These are phyloP conservation scores for Steinernema hermaphroditum DNA, from an alignment of 2,888 invertebrate species.

Conservation along the genomic window DNA sequence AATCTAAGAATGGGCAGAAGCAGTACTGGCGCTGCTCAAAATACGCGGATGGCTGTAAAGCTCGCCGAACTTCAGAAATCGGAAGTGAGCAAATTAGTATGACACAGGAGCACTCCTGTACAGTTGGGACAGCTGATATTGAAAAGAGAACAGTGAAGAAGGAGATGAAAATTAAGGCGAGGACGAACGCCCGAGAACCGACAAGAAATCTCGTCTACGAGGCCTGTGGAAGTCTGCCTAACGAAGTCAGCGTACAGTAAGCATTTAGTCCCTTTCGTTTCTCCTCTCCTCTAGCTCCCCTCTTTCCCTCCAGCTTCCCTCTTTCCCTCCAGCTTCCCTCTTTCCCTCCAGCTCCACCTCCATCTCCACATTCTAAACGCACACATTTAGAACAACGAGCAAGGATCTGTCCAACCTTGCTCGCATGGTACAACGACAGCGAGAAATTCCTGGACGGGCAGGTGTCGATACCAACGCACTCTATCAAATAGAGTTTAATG, in stretches of 20 bases:
- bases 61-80: not conserved
- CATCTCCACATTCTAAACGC: not conserved
- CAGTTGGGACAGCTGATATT: not conserved
- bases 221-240: too few relatives aligned
- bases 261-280: too few relatives aligned
- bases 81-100: not conserved
- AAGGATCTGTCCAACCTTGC: not conserved
- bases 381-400: not conserved
- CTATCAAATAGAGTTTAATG: not conserved
- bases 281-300: too few relatives aligned
- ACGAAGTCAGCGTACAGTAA: too few relatives aligned
- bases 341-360: too few relatives aligned
- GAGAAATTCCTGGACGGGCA: not conserved
- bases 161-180: not conserved
- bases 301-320: too few relatives aligned
- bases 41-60: not conserved
- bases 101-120: not conserved
- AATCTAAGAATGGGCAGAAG: not conserved
- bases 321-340: too few relatives aligned
- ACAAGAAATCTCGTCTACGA: too few relatives aligned
- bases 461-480: not conserved
- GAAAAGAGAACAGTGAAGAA: not conserved
- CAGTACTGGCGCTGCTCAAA: slow-evolving; percentile 1
- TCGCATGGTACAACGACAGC: not conserved
- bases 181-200: too few relatives aligned